A percentile compares a stretch with the other conserved stretches of the same genome.
Conservation (phyloP, 2,797 vertebrate species). For the Takifugu rubripes region DNA sequence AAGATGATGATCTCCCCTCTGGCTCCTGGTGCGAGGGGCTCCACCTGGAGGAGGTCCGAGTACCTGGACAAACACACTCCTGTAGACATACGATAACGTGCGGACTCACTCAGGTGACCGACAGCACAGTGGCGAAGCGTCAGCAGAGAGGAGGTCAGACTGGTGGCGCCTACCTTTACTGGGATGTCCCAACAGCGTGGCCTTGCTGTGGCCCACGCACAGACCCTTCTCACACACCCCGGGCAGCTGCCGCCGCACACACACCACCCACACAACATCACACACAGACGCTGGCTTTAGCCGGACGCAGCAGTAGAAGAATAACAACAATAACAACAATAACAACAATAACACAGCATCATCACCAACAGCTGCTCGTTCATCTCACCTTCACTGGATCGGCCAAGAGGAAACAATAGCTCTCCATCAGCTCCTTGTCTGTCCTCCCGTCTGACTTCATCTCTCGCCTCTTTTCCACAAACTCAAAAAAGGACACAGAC, state of each 20-base stretch:
- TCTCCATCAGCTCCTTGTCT: constrained; percentile 90
- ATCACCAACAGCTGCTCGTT: neutral
- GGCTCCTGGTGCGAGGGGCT: constrained; percentile 76
- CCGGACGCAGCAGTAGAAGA: too few species aligned
- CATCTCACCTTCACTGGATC: constrained; percentile 80
- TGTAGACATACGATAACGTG: constrained; percentile 50
- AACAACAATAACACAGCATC: too few species aligned
- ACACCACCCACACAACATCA: neutral
- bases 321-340: too few species aligned
- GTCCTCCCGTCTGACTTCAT: constrained; percentile 86
- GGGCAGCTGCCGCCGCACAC: constrained; percentile 40
- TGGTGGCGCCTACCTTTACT: constrained; percentile 79
- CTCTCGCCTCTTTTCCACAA: constrained; percentile 90
- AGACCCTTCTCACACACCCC: constrained; percentile 88
- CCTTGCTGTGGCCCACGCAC: constrained; percentile 81
- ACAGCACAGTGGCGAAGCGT: too few species aligned
- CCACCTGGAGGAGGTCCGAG: constrained; percentile 89
- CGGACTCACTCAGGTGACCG: too few species aligned
- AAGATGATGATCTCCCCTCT: constrained; percentile 88
- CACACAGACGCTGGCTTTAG: too few species aligned
- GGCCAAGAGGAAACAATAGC: constrained; percentile 85
- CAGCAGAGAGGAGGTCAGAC: too few species aligned
- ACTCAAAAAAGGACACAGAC: constrained; percentile 70
- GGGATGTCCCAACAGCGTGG: constrained; percentile 84
- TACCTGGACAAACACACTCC: constrained; percentile 91